Evolutionary conservation across 2,888 invertebrate species (phyloP).

Genomic region (Tetragonisca angustula): DNA sequence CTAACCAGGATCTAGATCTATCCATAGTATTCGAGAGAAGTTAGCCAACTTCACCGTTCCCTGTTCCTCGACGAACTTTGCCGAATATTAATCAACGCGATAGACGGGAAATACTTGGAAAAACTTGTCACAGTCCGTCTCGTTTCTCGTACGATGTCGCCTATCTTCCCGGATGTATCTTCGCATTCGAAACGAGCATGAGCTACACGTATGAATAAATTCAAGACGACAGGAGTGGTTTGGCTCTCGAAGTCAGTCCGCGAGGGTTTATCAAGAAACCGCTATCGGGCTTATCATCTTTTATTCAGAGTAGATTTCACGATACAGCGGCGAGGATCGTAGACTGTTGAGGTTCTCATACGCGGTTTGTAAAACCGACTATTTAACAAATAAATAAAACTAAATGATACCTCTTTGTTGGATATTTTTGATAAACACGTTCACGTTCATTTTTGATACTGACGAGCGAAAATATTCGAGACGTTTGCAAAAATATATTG

Average conservation of each 20-base stretch:
- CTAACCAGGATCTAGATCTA: conserved; percentile 17
- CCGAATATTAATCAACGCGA: conserved; percentile 52
- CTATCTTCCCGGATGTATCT: background rate
- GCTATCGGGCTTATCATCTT: conserved; percentile 52
- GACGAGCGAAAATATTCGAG: background rate
- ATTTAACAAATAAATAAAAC: background rate
- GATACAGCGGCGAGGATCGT: background rate
- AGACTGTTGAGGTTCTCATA: background rate
- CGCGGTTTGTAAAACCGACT: background rate
- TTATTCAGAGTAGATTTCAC: conserved; percentile 49
- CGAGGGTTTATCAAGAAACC: conserved; percentile 33
- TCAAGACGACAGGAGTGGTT: background rate
- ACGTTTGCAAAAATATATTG: background rate
- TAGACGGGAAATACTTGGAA: conserved; percentile 22
- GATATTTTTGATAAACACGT: background rate
- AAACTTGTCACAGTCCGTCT: conserved; percentile 25
- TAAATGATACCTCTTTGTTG: too few relatives aligned
- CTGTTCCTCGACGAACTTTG: conserved; percentile 24
- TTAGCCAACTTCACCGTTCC: conserved; percentile 32
- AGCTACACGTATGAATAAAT: conserved; percentile 44
- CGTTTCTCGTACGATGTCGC: background rate
- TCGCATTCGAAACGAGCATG: background rate
- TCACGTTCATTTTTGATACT: background rate
- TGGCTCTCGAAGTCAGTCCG: conserved; percentile 14
- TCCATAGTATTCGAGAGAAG: conserved; percentile 18